Percentiles rank a stretch among this genome's conserved stretches.
Conservation (phyloP, 2,888 invertebrate genomes). For the Acholoe squamosa region DNA sequence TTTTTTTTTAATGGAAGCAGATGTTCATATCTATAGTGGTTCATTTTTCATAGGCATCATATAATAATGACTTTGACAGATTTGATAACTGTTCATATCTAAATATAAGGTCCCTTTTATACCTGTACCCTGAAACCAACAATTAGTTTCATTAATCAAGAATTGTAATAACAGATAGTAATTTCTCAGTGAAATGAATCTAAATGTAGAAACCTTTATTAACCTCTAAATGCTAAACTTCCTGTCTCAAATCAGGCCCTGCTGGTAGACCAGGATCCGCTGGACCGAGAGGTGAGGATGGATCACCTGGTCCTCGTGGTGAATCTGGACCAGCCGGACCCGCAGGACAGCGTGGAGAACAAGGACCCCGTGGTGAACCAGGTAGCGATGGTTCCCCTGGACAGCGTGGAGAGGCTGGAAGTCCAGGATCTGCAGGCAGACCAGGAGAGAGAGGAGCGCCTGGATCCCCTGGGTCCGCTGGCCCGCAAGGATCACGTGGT, state of each 20-base stretch:
- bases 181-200: no score
- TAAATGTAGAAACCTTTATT: no score
- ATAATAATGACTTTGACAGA: no score
- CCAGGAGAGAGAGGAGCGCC: conserved; percentile 54
- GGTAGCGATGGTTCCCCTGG: conserved; percentile 60
- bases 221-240: no score
- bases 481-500: conserved; percentile 57
- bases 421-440: conserved; percentile 47
- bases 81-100: no score
- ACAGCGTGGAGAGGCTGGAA: conserved; percentile 59
- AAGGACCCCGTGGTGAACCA: conserved; percentile 57
- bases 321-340: conserved; percentile 43
- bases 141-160: no score
- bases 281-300: conserved; percentile 67
- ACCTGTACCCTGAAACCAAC: no score
- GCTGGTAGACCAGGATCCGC: conserved; percentile 42
- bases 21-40: no score
- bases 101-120: no score
- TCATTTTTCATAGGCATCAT: no score
- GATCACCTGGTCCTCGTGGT: conserved; percentile 65
- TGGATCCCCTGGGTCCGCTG: conserved; percentile 55
- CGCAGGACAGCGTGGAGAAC: conserved; percentile 63
- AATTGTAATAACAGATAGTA: no score
- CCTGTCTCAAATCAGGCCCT: neutral
- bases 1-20: no score